Conservation (phyloP, 2,797 vertebrate species). For the Platalea minor region DNA sequence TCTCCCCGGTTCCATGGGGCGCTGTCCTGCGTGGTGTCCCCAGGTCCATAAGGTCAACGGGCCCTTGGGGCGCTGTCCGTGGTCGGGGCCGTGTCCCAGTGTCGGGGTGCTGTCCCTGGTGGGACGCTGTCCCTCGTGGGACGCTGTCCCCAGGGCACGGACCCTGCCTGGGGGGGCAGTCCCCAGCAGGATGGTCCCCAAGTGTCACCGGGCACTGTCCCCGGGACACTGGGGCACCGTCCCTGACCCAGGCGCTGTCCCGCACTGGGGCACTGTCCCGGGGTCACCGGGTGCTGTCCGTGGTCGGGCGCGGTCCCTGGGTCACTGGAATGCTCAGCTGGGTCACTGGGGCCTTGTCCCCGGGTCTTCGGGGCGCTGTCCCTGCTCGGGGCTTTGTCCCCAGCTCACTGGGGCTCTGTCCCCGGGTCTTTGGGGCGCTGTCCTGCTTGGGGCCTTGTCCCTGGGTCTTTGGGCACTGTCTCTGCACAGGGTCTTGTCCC, state of each 20-base stretch:
- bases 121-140: not conserved
- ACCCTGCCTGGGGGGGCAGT: not conserved
- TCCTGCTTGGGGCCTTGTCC: too few relatives aligned
- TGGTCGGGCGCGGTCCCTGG: not conserved
- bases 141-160: not conserved
- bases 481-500: too few relatives aligned
- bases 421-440: not conserved
- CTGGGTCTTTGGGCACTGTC: too few relatives aligned
- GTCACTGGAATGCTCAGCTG: not conserved
- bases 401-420: not conserved
- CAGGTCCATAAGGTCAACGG: not conserved
- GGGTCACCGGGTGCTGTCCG: not conserved
- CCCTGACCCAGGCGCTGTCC: not conserved
- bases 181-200: not conserved
- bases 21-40: not conserved
- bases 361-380: not conserved
- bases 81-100: not conserved
- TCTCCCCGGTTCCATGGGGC: not conserved
- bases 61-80: not conserved
- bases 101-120: not conserved
- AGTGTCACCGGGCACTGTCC: not conserved
- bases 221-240: accelerated
- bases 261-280: accelerated
- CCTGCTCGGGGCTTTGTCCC: not conserved
- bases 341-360: not conserved